Percentiles rank a stretch among this genome's conserved stretches.
Evolutionary conservation across 2,797 vertebrate species (phyloP).

Genomic region (Fringilla coelebs): DNA sequence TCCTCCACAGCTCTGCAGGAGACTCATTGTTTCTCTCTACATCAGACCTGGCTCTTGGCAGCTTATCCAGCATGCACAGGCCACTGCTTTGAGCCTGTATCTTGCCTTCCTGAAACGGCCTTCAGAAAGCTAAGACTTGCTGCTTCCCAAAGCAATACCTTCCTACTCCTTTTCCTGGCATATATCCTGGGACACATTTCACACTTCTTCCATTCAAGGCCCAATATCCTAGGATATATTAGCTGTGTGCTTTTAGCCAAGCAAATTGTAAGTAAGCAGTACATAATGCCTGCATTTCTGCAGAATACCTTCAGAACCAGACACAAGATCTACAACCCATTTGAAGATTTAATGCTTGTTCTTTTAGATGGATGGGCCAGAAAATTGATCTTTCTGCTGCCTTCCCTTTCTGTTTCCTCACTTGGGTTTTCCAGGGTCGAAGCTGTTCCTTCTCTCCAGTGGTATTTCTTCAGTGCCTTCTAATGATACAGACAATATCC

Average conservation of each 20-base stretch:
- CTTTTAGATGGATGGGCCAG: neutral
- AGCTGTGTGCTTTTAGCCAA: neutral
- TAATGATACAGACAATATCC: neutral
- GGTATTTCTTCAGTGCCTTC: neutral
- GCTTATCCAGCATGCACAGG: neutral
- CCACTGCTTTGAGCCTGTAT: rapidly evolving
- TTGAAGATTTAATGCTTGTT: neutral
- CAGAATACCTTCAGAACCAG: neutral
- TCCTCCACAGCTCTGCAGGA: neutral
- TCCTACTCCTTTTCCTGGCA: neutral
- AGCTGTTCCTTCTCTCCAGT: neutral
- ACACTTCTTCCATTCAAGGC: neutral
- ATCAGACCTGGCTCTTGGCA: neutral
- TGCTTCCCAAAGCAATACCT: neutral
- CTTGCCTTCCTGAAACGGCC: neutral
- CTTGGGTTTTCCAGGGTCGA: neutral
- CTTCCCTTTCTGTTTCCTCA: neutral
- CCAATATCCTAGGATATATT: neutral
- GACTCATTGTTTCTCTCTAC: neutral
- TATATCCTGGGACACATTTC: neutral
- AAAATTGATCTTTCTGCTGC: neutral
- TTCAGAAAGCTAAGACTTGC: neutral
- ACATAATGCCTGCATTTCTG: neutral
- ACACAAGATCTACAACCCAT: neutral
- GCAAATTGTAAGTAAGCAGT: neutral